Percentiles rank a stretch among this genome's conserved stretches.
These are phyloP conservation scores for Gastrophryne carolinensis DNA, from an alignment of 2,797 vertebrate genomes.

Conservation along the genomic window DNA sequence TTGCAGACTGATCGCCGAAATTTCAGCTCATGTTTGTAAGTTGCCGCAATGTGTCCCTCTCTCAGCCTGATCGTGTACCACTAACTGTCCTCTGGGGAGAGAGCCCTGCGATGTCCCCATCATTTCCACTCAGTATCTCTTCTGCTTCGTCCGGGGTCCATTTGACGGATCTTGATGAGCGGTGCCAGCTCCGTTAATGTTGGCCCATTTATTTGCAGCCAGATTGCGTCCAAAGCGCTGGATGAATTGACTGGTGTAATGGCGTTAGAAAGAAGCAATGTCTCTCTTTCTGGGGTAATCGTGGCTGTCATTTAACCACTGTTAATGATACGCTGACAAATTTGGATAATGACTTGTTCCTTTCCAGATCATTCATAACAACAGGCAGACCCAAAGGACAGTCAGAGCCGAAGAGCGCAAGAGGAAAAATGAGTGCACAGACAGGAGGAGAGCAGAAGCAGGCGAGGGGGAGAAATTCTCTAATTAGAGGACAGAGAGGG, in stretches of 20 bases:
- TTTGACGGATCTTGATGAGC: constrained; percentile 38
- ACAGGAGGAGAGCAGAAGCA: not conserved
- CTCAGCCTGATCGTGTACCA: not conserved
- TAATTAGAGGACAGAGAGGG: constrained; percentile 7
- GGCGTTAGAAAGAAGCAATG: constrained; percentile 19
- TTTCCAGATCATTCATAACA: constrained; percentile 47
- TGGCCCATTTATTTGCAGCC: constrained; percentile 32
- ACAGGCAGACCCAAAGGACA: constrained; percentile 42
- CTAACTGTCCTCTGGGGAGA: constrained; percentile 11
- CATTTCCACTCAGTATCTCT: constrained; percentile 38
- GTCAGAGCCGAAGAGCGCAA: constrained; percentile 7
- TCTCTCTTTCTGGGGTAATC: constrained; percentile 47
- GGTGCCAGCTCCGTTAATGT: constrained; percentile 34
- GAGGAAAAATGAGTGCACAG: constrained; percentile 9
- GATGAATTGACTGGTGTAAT: constrained; percentile 30
- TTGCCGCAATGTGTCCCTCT: not conserved
- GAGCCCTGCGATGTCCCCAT: constrained; percentile 7
- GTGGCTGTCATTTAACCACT: constrained; percentile 50
- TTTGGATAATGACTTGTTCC: constrained; percentile 48
- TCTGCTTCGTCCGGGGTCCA: constrained; percentile 12
- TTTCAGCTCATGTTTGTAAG: not conserved
- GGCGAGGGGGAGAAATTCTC: not conserved
- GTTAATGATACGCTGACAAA: constrained; percentile 51
- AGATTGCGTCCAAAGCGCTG: constrained; percentile 37
- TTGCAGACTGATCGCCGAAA: not conserved